phyloP scores from a whole-genome alignment of 2,113 vertebrate species.

The Romanogobio albipinnatus region DNA sequence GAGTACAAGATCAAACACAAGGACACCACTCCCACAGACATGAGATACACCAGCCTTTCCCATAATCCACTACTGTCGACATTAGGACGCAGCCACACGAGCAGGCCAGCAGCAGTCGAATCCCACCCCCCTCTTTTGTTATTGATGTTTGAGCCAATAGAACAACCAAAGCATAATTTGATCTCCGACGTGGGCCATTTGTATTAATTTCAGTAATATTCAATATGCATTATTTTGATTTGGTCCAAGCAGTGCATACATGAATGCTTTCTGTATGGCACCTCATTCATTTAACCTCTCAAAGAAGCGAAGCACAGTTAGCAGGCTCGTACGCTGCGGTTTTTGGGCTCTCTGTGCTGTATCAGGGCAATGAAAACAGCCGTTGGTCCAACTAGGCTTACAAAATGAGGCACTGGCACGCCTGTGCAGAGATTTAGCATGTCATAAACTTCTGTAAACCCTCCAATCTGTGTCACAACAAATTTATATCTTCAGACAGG shows the following conservation, averaged over 20 bases:
- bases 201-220: constrained; percentile 48
- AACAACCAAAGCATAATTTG: constrained; percentile 46
- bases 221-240: constrained; percentile 51
- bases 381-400: constrained; percentile 66
- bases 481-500: constrained; percentile 83
- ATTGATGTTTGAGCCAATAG: constrained; percentile 47
- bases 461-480: constrained; percentile 83
- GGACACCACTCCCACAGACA: constrained; percentile 53
- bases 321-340: neutral
- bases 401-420: constrained; percentile 74
- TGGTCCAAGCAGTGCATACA: constrained; percentile 20
- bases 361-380: constrained; percentile 62
- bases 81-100: constrained; percentile 32
- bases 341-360: constrained; percentile 35
- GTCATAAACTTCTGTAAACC: constrained; percentile 83
- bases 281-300: constrained; percentile 24
- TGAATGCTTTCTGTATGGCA: constrained; percentile 5
- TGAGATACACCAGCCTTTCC: constrained; percentile 39
- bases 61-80: constrained; percentile 12
- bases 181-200: constrained; percentile 47
- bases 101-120: constrained; percentile 32
- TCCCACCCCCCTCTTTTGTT: constrained; percentile 21
- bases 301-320: neutral
- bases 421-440: constrained; percentile 78
- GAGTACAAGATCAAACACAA: constrained; percentile 64